These are phyloP conservation scores for Bujurquina vittata DNA, from an alignment of 2,113 vertebrate genomes.

Conservation along the genomic window DNA sequence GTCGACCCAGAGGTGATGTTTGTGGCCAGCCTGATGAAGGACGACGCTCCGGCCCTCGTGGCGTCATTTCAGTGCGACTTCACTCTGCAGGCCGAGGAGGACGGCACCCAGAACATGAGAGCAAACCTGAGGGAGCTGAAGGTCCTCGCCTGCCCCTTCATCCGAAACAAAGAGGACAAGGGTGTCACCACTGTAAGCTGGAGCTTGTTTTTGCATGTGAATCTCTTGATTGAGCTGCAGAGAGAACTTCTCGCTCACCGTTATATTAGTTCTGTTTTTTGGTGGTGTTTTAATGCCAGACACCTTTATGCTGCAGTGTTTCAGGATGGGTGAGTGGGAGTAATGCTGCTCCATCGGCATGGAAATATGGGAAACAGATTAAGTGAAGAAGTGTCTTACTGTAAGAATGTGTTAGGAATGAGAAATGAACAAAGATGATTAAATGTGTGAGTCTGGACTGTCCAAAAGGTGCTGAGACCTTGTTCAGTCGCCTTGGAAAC, in stretches of 20 bases:
- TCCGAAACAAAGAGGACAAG: slow-evolving; percentile 79
- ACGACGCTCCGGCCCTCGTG: slow-evolving; percentile 88
- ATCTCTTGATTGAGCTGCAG: neutral
- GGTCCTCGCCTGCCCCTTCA: slow-evolving; percentile 92
- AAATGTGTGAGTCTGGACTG: neutral
- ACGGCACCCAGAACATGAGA: slow-evolving; percentile 77
- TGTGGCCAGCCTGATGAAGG: slow-evolving; percentile 89
- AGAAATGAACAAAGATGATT: neutral
- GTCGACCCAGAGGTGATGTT: slow-evolving; percentile 96
- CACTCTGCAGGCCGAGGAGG: slow-evolving; percentile 69
- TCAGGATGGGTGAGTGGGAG: accelerated
- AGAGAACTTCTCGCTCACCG: neutral
- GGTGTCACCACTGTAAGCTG: slow-evolving; percentile 86
- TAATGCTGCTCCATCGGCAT: no score
- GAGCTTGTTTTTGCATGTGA: neutral
- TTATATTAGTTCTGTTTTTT: accelerated
- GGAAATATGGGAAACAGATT: neutral
- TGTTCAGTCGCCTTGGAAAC: slow-evolving; percentile 90
- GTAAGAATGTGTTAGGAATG: neutral
- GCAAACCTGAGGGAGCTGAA: slow-evolving; percentile 87
- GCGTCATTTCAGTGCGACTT: slow-evolving; percentile 91
- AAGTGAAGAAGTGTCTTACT: neutral
- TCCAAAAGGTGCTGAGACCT: slow-evolving; percentile 86
- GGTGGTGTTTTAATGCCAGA: neutral
- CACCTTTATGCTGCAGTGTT: neutral